phyloP scores from a whole-genome alignment of 2,888 invertebrate genomes.

The Drosophila falleni region DNA sequence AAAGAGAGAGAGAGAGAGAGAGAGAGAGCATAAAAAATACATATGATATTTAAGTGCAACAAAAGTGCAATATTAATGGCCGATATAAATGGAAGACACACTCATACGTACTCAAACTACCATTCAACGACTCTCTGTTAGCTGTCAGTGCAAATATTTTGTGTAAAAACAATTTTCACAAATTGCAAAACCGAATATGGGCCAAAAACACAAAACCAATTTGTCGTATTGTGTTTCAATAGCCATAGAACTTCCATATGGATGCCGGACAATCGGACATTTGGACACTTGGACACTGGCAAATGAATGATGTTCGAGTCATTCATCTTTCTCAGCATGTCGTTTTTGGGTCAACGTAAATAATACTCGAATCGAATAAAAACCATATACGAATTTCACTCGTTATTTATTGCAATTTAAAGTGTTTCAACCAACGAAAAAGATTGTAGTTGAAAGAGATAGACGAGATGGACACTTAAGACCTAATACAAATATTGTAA shows the following conservation, averaged over 20 bases:
- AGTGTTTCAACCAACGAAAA: conserved; percentile 3
- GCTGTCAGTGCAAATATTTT: conserved; percentile 59
- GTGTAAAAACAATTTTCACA: conserved; percentile 67
- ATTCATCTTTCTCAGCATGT: conserved; percentile 57
- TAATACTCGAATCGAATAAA: conserved; percentile 20
- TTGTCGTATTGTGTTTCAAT: conserved; percentile 71
- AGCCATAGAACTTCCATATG: conserved; percentile 34
- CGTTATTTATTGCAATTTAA: conserved; percentile 39
- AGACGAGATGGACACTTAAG: neutral
- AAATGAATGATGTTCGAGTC: conserved; percentile 63
- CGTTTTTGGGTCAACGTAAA: conserved; percentile 52
- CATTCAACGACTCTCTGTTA: conserved; percentile 7
- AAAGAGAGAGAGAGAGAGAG: conserved; percentile 4
- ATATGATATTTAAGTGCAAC: conserved; percentile 55
- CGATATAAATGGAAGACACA: conserved; percentile 51
- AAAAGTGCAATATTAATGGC: conserved; percentile 72
- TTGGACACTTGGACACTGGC: conserved; percentile 20
- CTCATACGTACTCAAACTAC: conserved; percentile 7
- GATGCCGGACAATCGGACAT: conserved; percentile 11
- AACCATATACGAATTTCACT: conserved; percentile 19
- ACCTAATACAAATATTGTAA: neutral
- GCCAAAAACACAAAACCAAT: conserved; percentile 64
- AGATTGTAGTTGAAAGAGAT: neutral
- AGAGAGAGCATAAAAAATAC: neutral
- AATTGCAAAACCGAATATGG: conserved; percentile 62